Conservation (phyloP, 2,888 invertebrate species). For the Sceliomorpha sp. region DNA sequence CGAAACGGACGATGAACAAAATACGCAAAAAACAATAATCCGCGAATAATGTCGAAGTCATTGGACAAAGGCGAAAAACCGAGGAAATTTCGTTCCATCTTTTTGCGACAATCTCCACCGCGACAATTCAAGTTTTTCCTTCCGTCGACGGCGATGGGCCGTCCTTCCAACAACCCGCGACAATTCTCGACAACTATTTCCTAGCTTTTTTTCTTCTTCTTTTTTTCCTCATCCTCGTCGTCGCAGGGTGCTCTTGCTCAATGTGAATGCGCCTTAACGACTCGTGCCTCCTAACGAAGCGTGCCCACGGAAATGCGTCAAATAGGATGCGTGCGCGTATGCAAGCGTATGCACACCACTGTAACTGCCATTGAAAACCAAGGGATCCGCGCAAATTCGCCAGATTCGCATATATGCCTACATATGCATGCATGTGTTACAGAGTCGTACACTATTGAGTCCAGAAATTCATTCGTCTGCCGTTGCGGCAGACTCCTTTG, state of each 20-base stretch:
- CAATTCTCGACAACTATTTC: no score
- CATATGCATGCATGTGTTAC: slow-evolving; percentile 6
- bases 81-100: slow-evolving; percentile 43
- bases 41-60: slow-evolving; percentile 52
- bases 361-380: slow-evolving; percentile 27
- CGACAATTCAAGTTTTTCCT: slow-evolving; percentile 27
- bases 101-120: slow-evolving; percentile 38
- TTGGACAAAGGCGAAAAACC: slow-evolving; percentile 42
- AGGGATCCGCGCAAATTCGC: slow-evolving; percentile 28
- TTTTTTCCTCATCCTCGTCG: slow-evolving; percentile 24
- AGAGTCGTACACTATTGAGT: slow-evolving; percentile 36
- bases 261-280: slow-evolving; percentile 47
- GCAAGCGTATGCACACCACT: slow-evolving; percentile 15
- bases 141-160: slow-evolving; percentile 24
- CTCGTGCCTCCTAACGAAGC: slow-evolving; percentile 46
- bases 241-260: slow-evolving; percentile 45
- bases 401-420: slow-evolving; percentile 22
- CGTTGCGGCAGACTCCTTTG: slow-evolving; percentile 48
- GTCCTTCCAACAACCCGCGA: slow-evolving; percentile 28
- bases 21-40: slow-evolving; percentile 49
- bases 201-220: slow-evolving; percentile 28
- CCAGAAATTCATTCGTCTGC: slow-evolving; percentile 43
- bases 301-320: slow-evolving; percentile 23
- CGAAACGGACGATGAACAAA: no score
- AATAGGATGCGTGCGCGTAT: slow-evolving; percentile 17